Percentiles rank a stretch among this genome's conserved stretches.
Conservation (phyloP, 2,797 vertebrate species). For the Oophaga sylvatica region DNA sequence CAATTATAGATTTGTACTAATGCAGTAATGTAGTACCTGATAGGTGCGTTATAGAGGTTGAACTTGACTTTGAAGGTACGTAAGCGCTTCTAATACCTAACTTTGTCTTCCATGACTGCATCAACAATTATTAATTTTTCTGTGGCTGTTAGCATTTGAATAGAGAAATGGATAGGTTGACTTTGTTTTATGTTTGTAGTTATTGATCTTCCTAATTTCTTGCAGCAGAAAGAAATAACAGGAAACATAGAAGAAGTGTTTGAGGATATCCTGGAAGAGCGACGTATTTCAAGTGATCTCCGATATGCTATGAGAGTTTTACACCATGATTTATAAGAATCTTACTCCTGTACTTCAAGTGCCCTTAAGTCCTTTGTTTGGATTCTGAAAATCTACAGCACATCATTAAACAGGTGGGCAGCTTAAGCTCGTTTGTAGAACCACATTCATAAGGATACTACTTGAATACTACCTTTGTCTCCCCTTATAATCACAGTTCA, state of each 20-base stretch:
- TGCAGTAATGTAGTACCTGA: too few relatives aligned
- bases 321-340: conserved; percentile 86
- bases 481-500: too few relatives aligned
- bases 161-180: neutral
- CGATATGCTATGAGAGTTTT: conserved; percentile 88
- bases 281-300: conserved; percentile 87
- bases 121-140: neutral
- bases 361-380: conserved; percentile 83
- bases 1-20: too few relatives aligned
- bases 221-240: conserved; percentile 79
- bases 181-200: neutral
- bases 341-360: conserved; percentile 80
- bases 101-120: neutral
- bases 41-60: too few relatives aligned
- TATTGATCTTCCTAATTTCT: neutral
- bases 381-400: conserved; percentile 85
- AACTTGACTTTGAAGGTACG: too few relatives aligned
- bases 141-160: too few relatives aligned
- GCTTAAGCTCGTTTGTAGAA: neutral
- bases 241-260: conserved; percentile 91
- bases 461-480: too few relatives aligned
- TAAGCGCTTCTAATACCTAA: too few relatives aligned
- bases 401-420: conserved; percentile 84
- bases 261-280: conserved; percentile 93
- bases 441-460: too few relatives aligned